Base-by-base conservation (phyloP, 2,797 vertebrate genomes). In the Gallirallus australis region DNA sequence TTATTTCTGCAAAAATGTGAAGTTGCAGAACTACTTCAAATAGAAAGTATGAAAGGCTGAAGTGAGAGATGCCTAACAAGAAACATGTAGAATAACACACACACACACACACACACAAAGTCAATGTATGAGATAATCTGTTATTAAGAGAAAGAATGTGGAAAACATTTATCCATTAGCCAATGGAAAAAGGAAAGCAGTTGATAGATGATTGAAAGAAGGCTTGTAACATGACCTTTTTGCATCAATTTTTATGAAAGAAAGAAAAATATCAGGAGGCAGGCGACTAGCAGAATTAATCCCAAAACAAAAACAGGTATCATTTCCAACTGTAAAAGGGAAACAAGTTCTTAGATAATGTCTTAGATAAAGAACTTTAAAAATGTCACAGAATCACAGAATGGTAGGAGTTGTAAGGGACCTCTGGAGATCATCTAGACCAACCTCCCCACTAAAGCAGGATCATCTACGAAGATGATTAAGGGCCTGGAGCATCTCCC, bases 111-210 rank as follows among this genome's bases (percentile, higher is more conserved):
- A 30, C 16, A 57, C 37, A 91, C 7, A 90, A 4, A 33, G 2
- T 37, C 57, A 27, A 11, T 15, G 16, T 15, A 25, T 56, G 48
- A 87, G 15, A 56, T 59, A 48, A 53, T 71, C 40, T 52, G 30
- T 25, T 69, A 71, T 19, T 40, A 86, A 57, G 18, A 71, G 23
- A 33, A 83, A 81, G 33, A 78, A 75, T 0, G 27, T 71, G 57
- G 78, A 92, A 95, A 93, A 69, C 24, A 82, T 59, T 19, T 50
- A 89, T 86, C 77, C 50, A 54, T 65, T 72, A 86, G 64, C 57
- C 83, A 61, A 65, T n/a, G 61, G 77, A 28, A 78, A 92, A 77
- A 60, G 12, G n/a, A 83, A 4, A 85, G 5, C 15, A 60, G 54
- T 35, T 50, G 39, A 50, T 5, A 56, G 2, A 28, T 15, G 33